Base-by-base conservation (phyloP, 2,113 vertebrate species). In the Alligator sinensis region DNA sequence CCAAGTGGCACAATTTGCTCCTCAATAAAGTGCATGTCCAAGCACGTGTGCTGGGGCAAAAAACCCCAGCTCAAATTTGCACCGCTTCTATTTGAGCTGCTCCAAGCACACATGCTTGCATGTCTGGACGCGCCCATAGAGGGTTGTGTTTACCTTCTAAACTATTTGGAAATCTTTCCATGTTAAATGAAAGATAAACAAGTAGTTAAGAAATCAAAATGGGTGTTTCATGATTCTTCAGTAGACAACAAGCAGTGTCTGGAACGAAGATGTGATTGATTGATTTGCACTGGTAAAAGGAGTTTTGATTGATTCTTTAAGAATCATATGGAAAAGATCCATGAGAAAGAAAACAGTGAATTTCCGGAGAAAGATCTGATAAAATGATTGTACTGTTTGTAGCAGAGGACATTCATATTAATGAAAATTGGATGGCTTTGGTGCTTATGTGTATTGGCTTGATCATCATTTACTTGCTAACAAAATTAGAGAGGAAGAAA, bases 261-360 rank as follows among this genome's bases (percentile, higher is more conserved):
- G 76, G 72, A 72, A 88, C 66, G 64, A 94, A 55, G 79, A 93
- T 88, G 4, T 82, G 90, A 92, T 84, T 94, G 93, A 93, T 91
- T 91, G 89, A 88, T 92, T 89, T 88, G n/a, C 24, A 80, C 15
- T 38, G 75, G 27, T 82, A 89, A 83, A 93, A 94, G 24, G 25
- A 87, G 4, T 87, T 92, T 93, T 87, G 25, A 87, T 86, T 96
- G 87, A 86, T 94, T 96, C 9, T 68, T 77, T 86, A 89, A 86
- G 80, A 91, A 87, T 74, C 12, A 30, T n/a, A 21, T 38, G 25
- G 28, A 59, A 38, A 83, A 87, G 5, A 87, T 10, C 57, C 63
- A 78, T 34, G 10, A 63, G n/a, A 59, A 19, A 2, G 63, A 15
- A 16, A 21, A 58, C 28, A 62, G 13, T 3, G 4, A 63, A 54